phyloP scores from a whole-genome alignment of 2,113 vertebrate species.

The Carlito syrichta region DNA sequence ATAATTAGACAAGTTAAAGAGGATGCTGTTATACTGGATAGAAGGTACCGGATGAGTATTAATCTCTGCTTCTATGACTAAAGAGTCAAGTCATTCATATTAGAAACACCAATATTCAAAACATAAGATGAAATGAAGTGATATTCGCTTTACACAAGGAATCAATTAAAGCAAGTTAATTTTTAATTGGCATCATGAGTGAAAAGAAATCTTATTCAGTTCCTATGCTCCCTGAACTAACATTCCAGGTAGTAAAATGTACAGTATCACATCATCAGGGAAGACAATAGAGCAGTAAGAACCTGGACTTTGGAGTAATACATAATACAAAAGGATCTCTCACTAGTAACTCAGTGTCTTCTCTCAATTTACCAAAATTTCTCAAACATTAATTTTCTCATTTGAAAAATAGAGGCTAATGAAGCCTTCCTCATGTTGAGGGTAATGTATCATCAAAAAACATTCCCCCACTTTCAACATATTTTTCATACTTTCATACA shows the following conservation, averaged over 20 bases:
- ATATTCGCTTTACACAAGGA: neutral
- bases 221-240: neutral
- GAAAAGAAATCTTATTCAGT: neutral
- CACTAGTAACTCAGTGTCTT: neutral
- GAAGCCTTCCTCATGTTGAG: neutral
- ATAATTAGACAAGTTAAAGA: neutral
- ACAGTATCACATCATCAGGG: neutral
- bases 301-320: neutral
- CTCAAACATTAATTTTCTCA: neutral
- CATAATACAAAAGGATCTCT: neutral
- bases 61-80: neutral
- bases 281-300: neutral
- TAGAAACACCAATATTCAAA: neutral
- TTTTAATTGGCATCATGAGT: neutral
- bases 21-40: neutral
- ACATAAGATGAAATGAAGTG: neutral
- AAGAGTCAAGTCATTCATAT: neutral
- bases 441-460: neutral
- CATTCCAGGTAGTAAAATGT: neutral
- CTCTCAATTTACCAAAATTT: neutral
- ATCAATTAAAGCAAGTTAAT: neutral
- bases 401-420: neutral
- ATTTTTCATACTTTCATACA: no score
- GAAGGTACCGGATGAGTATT: neutral
- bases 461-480: neutral